Conservation (phyloP, 2,888 invertebrate species). For the Boloria euphrosyne region DNA sequence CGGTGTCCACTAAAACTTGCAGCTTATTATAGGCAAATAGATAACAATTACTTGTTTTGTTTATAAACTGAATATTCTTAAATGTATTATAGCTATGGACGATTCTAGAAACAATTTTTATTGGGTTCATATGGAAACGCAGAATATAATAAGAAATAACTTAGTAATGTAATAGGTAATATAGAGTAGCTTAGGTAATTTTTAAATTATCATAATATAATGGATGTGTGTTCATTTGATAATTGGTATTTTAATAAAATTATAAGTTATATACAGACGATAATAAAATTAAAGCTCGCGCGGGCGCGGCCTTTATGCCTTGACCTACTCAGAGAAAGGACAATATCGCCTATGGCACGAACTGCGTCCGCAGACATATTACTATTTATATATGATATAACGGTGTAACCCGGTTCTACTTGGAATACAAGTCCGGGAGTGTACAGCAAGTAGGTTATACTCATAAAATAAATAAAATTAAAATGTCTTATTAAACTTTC, state of each 20-base stretch:
- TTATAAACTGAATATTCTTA: not conserved
- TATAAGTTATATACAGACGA: not conserved
- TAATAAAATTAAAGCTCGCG: conserved; percentile 19
- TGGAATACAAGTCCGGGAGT: not conserved
- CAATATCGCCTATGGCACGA: conserved; percentile 41
- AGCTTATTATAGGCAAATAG: conserved; percentile 25
- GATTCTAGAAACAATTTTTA: not conserved
- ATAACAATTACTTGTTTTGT: conserved; percentile 15
- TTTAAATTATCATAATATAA: too few species aligned
- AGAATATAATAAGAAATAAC: too few species aligned
- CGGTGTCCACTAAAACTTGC: conserved; percentile 33
- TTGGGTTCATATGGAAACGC: too few species aligned
- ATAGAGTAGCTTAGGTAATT: too few species aligned
- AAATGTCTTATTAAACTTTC: too few species aligned
- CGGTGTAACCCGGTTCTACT: conserved; percentile 8
- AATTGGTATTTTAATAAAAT: conserved; percentile 1
- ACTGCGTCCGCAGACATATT: conserved; percentile 17
- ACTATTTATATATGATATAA: conserved; percentile 9
- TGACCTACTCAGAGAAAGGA: conserved; percentile 49
- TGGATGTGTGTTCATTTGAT: not conserved
- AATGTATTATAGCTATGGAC: conserved; percentile 3
- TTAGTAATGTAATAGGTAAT: too few species aligned
- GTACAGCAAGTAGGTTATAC: not conserved
- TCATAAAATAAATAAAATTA: too few species aligned
- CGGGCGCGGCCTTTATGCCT: conserved; percentile 45